Evolutionary conservation across 2,888 invertebrate species (phyloP), one percentile per base, ranked within the genome.

Genomic region (Blera fallax): DNA sequence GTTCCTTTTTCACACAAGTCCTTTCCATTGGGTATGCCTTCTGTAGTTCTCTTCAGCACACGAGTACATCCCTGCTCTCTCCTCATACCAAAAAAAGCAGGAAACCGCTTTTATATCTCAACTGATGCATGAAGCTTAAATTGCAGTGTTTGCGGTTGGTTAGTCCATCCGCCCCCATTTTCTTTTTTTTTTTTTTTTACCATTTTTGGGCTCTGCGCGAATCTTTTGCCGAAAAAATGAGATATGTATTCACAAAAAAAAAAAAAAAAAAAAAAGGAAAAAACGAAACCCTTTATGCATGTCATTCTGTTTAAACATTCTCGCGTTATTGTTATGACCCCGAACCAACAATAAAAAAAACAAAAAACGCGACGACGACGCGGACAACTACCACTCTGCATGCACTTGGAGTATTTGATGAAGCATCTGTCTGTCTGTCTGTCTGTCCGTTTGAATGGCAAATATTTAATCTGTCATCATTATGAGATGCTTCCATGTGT

Each of bases 381-480:
- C 10, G 7, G 29, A 14, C 45, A 10, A 56, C 45, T 48, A 10
- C 3, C 62, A 0, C 45, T 48, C 6, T 70, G 7, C 27, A 37
- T 52, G 64, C 56, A 60, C 16, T 70, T 16, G 16, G 10, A 1
- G 29, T 45, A 16, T 52, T 67, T 56, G 54, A 67, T 60, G 67
- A 58, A 73, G 52, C 67, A 78, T 82, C 64, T 83, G 72, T 60
- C 56, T 32, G 37, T 27, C 27, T 70, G 50, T 48, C 34, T 37
- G 34, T 62, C 45, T 60, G 29, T 64, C 18, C 24, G 69, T 24
- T 24, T 70, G 48, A 56, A 70, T 48, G 58, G 70, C 69, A 83
- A 83, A 83, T 83, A 78, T 83, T 83, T 83, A 83, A 83, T 83
- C 73, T 62, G 73, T 78, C 83, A 83, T 83, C 73, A 78, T 78